These are phyloP conservation scores for Xiphophorus couchianus DNA, from an alignment of 2,113 vertebrate species.

Conservation along the genomic window DNA sequence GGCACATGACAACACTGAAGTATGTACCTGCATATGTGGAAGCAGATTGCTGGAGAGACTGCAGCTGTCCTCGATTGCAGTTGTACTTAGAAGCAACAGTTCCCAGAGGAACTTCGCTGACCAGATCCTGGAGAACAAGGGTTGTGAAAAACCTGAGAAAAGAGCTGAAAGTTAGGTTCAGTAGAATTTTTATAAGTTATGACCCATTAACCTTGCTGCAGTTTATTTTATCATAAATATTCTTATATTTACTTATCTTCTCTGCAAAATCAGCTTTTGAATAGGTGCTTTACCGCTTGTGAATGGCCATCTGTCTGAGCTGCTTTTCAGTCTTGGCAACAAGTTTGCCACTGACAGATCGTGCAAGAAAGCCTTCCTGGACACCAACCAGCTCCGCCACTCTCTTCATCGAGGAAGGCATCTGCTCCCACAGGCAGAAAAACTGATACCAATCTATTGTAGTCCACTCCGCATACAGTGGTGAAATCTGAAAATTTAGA, in stretches of 20 bases:
- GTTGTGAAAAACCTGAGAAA: constrained; percentile 92
- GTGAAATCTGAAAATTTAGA: constrained; percentile 85
- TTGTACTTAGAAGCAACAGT: constrained; percentile 90
- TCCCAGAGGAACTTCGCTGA: constrained; percentile 90
- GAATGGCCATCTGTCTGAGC: constrained; percentile 92
- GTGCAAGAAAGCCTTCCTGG: constrained; percentile 93
- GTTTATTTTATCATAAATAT: no score
- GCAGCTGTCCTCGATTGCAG: constrained; percentile 95
- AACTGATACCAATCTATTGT: constrained; percentile 97
- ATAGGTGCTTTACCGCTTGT: constrained; percentile 86
- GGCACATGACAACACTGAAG: neutral
- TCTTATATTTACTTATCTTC: no score
- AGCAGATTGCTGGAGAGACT: constrained; percentile 96
- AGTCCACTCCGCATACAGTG: constrained; percentile 94
- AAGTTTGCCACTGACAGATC: constrained; percentile 90
- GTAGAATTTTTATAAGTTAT: neutral
- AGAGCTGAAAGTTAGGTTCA: neutral
- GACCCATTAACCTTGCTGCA: neutral
- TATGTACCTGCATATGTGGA: constrained; percentile 91
- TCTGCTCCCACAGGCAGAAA: constrained; percentile 94
- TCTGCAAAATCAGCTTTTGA: no score
- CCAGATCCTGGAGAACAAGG: constrained; percentile 92
- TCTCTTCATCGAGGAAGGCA: constrained; percentile 92
- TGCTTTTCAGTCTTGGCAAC: constrained; percentile 92
- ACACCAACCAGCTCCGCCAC: constrained; percentile 96